Evolutionary conservation across 2,888 invertebrate species (phyloP), one percentile per base, ranked within the genome.

Genomic region (Baccha elongata): DNA sequence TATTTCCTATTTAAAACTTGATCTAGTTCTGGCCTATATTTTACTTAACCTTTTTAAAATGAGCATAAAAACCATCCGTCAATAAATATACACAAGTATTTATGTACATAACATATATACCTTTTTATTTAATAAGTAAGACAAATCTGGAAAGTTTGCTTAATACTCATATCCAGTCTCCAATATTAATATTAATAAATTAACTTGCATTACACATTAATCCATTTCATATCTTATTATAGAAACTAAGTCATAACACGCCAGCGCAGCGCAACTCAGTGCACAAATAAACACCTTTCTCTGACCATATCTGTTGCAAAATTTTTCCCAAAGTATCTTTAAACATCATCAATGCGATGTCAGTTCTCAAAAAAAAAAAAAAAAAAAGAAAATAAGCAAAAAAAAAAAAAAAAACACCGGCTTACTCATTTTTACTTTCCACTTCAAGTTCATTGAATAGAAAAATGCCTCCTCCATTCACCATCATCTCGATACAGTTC

Each of bases 341-440:
- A 3, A 60, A 60, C 60, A 60, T 44, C 60, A 44, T 29, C 60
- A 60, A 40, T 21, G 40, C 58, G 44, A 60, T 60, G 60, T 40
- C 58, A 58, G 17, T 60, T 44, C 53, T 55, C 19, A 53, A 53
- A n/a, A 29, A 52, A 17, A 50, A 29, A 26, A 26, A 15, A 40
- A 15, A 21, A 19, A 40, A 3, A 11, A 11, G 5, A 10, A 11
- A 10, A 7, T 11, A 35, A 10, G n/a, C 3, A 2, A n/a, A 21
- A 21, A 21, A 21, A 37, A 15, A 23, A 23, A 40, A 55, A 40
- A 55, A 13, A 71, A 40, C 52, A 67, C 83, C 78, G 83, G 68
- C 78, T 83, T 64, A 78, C 29, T 73, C 73, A 78, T 72, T 76
- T 83, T 83, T 73, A 68, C 83, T 83, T 83, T 83, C 72, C 72